Base-by-base conservation (phyloP, 2,113 vertebrate species). In the Cephalopholis sonnerati region DNA sequence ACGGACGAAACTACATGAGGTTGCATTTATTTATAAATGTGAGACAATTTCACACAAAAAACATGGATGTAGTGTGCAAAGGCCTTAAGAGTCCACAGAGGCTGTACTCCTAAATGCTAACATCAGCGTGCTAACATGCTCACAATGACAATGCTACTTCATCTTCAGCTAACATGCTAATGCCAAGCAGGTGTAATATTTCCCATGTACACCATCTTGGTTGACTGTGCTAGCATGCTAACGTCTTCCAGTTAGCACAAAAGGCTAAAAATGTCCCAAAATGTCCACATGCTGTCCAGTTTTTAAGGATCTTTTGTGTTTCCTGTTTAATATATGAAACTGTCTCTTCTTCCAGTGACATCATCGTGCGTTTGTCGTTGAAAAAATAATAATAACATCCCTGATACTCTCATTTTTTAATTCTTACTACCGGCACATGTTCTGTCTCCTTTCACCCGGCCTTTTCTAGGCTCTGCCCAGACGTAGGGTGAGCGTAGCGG, bases 401-500 rank as follows among this genome's bases (percentile, higher is more conserved):
- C 44, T 13, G 20, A 29, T 54, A 6, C 16, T 25, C 7, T 44
- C 6, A 29, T 57, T 55, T 46, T 27, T 7, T 13, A 36, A 16
- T 18, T 20, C 48, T 39, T 55, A 18, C 18, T n/a, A 44, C 39
- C 27, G 44, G 63, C 36, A 36, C 44, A 7, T 50, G 15, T 29
- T 72, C 36, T 32, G 7, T 79, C n/a, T 59, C 69, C 24, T 20
- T 73, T 77, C 22, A 51, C 70, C 51, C 87, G 77, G 79, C 74
- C 90, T 87, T 36, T 85, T 55, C 51, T 61, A 99, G 98, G 97
- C 97, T 74, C 93, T 99, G 95, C 98, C 98, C 74, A 96, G 98
- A 46, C 96, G 98, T 17, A 97, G 98, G 91, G 98, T 99, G 93
- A 99, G 98, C 51, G 98, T 99, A 58, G 98, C 98, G 0, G 98